Base-by-base conservation (phyloP, 1,140 invertebrate genomes). In the Ceratoteleas bidentatus region DNA sequence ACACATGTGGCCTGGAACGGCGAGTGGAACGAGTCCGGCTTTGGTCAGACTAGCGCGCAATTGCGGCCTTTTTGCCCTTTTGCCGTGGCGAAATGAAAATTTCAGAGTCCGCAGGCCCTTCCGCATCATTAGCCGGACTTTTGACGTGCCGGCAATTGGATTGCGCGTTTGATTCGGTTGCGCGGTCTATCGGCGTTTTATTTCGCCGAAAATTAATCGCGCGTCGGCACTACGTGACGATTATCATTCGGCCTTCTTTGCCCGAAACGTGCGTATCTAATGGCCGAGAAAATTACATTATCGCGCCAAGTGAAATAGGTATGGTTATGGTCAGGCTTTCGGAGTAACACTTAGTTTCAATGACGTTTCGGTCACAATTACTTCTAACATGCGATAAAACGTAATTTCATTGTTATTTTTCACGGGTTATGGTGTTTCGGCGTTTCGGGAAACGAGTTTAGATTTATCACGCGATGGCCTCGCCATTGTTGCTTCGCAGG, bases 311-410 rank as follows among this genome's bases (percentile, higher is more conserved):
- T 80, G 77, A 69, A 80, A 80, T 74, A 80, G 70, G 52, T 69
- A 69, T 80, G 77, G 77, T 80, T 80, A 80, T 80, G 54, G 77
- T 80, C 77, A 74, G 70, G 77, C 77, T 49, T 68, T 74, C 69
- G 69, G 69, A 61, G 77, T 74, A 80, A 80, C 77, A 80, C 69
- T 80, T 80, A 74, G 57, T 65, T 74, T 69, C 57, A 80, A 80
- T 80, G 64, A 74, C 57, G 69, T 74, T 74, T 74, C 50, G 65
- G 70, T 70, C 78, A 70, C 78, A 70, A 74, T 81, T 81, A 81
- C 70, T 75, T 75, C 58, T 74, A 69, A 81, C 70, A 65, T 74
- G 54, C 50, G 58, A 80, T 80, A 80, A 73, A 79, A 69, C 56
- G 77, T 74, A 69, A 80, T 73, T 72, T 79, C 33, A 66, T 66